Base-by-base conservation (phyloP, 2,113 vertebrate species). In the Ploceus nigricollis region DNA sequence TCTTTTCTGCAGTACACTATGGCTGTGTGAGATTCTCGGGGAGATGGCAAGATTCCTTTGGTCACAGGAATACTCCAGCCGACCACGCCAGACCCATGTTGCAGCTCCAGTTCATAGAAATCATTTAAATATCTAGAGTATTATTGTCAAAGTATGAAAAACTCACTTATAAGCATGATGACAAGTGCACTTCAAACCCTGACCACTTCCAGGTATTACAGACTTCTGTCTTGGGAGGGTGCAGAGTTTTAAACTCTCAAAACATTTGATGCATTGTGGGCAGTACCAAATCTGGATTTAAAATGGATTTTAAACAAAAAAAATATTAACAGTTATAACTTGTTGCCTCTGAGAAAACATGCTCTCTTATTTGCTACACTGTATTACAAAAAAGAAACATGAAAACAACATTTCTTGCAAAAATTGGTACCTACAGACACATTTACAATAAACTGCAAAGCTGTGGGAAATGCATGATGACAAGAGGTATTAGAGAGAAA, bases 51-150 rank as follows among this genome's bases (percentile, higher is more conserved):
- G 21, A 86, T 75, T 6, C 99, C 99, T 97, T 99, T 99, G 3
- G 98, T 99, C 81, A 99, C 98, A 56, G 99, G 99, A 92, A 99
- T 97, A 90, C 96, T 99, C 99, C 99, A 99, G 76, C 98, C 98
- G 35, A 98, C 98, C 18, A 98, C 99, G 21, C 99, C 99, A n/a
- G 99, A 99, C 65, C 98, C 97, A 1, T 99, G 97, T 94, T 99
- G 99, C 60, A 99, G 98, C 96, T 99, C 99, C 97, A 99, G 96
- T 96, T 99, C 99, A 96, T 99, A 99, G 81, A 99, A 98, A 96
- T 99, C 99, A 93, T 98, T 98, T 98, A 99, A 94, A 96, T 99
- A 99, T 90, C 99, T 99, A 91, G 42, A 21, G 70, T 53, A 88
- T 82, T 72, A 97, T 58, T 25, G 66, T 91, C 69, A 78, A 94